Conservation (phyloP, 2,113 vertebrate genomes). For the Oryzias curvinotus region DNA sequence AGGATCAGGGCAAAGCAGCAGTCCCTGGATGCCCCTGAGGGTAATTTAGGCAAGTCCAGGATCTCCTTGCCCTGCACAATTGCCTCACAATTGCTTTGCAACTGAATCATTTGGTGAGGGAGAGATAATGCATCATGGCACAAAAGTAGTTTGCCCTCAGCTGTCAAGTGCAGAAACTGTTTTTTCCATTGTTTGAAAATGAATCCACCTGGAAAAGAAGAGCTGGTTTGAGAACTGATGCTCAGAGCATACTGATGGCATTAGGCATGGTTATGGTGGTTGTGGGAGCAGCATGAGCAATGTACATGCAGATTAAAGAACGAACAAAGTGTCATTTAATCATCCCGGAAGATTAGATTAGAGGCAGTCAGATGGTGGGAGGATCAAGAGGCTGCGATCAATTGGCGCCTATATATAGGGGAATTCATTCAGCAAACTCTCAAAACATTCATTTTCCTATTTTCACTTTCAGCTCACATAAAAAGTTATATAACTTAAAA, state of each 20-base stretch:
- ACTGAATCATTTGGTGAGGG: constrained; percentile 72
- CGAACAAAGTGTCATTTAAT: constrained; percentile 41
- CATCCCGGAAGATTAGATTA: constrained; percentile 65
- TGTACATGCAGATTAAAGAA: constrained; percentile 55
- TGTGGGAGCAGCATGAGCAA: constrained; percentile 15
- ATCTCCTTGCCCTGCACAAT: constrained; percentile 80
- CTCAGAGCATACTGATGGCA: constrained; percentile 11
- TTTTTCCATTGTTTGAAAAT: constrained; percentile 86
- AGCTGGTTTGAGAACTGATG: constrained; percentile 4
- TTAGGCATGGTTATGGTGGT: constrained; percentile 17
- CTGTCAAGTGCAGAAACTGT: constrained; percentile 74
- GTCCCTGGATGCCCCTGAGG: constrained; percentile 69
- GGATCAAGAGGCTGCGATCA: constrained; percentile 51
- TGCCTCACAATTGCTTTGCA: constrained; percentile 72
- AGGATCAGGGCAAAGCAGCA: constrained; percentile 81
- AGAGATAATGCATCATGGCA: constrained; percentile 72
- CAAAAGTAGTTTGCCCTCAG: constrained; percentile 76
- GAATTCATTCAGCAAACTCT: constrained; percentile 7
- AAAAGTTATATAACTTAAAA: neutral
- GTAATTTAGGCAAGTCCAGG: constrained; percentile 77
- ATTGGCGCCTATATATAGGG: constrained; percentile 16
- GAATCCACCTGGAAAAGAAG: constrained; percentile 73
- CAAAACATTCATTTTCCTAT: constrained; percentile 7
- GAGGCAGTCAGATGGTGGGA: constrained; percentile 58
- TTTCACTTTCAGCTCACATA: neutral